These are phyloP conservation scores for Petrocephalus zakoni DNA, from an alignment of 2,113 vertebrate species.

Conservation along the genomic window DNA sequence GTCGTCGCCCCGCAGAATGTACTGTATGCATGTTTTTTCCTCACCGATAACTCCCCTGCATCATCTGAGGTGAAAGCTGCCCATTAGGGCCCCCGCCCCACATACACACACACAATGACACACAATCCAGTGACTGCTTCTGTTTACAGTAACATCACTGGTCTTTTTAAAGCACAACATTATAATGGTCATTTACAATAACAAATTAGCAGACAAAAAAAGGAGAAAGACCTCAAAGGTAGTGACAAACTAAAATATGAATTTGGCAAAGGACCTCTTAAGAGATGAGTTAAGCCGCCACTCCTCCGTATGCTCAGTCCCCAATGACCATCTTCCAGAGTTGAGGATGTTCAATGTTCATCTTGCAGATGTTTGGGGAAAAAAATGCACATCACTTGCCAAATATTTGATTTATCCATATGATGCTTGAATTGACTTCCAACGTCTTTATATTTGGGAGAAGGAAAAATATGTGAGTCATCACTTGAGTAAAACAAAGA, in stretches of 20 bases:
- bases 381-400: neutral
- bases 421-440: neutral
- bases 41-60: slow-evolving; percentile 34
- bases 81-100: neutral
- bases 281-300: neutral
- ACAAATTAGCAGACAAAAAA: neutral
- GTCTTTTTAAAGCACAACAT: neutral
- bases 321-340: neutral
- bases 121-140: neutral
- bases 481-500: neutral
- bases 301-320: neutral
- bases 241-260: neutral
- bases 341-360: neutral
- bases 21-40: slow-evolving; percentile 25
- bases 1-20: slow-evolving; percentile 27
- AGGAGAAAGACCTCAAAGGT: neutral
- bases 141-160: neutral
- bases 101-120: neutral
- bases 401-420: neutral
- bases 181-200: neutral
- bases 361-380: neutral
- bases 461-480: neutral
- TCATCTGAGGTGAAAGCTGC: slow-evolving; percentile 26
- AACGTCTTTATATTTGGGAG: neutral
- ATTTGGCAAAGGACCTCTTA: neutral